Base-by-base conservation (phyloP, 2,113 vertebrate species). In the Rutilus rutilus region DNA sequence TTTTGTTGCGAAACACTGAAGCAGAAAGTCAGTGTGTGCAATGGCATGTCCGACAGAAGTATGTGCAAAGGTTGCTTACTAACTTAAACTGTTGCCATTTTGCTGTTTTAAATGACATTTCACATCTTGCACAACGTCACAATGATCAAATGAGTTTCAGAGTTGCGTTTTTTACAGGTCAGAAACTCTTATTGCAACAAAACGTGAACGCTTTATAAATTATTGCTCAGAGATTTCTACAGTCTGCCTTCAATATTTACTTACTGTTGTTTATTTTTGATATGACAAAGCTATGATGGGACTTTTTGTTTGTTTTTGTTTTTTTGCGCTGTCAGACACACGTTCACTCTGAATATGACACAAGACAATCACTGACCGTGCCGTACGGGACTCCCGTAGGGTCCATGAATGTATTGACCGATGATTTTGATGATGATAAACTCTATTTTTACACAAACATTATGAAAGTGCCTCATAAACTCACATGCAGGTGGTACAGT, bases 291-390 rank as follows among this genome's bases (percentile, higher is more conserved):
- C 23, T 83, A 39, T 39, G 81, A 71, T 83, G 47, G 45, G 4
- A 69, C 27, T 64, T 65, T 25, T 42, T 42, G 10, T 36, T 39
- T 39, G 1, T 78, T 11, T 52, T 50, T 25, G 23, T 45, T 75
- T 47, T 2, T 12, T 25, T 59, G 30, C 27, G 59, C 50, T 33
- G 10, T 57, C 71, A 8, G 73, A 85, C 84, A 65, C 64, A 25
- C 73, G 69, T 85, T 86, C 76, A 75, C 50, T 50, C 57, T 75
- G 64, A 87, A 19, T 82, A 2, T 88, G 12, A 23, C 91, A 91
- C 91, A 82, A 90, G 93, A 94, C 93, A 94, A 94, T 94, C 93
- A 89, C 76, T 88, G 21, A 82, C n/a, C 15, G 64, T 54, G 84
- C 64, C 62, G 74, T 36, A 67, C 67, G 42, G 71, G 71, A 78